Base-by-base conservation (phyloP, 2,888 invertebrate species). In the Thera britannica region DNA sequence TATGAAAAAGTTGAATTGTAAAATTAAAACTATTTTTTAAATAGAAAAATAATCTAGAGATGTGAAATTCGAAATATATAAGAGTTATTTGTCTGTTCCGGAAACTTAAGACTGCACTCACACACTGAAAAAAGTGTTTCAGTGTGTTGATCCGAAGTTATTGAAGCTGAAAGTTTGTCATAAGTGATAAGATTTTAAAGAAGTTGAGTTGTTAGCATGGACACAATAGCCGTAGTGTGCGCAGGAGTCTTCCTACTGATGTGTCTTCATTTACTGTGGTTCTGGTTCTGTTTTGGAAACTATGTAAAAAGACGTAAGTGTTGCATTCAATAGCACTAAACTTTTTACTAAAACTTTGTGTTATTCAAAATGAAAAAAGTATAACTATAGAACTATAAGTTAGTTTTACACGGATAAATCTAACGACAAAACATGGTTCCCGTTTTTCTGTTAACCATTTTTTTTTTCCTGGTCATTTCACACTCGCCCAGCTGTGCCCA, bases 201-300 rank as follows among this genome's bases (percentile, higher is more conserved):
- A 35, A 48, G 11, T 9, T 58, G 11, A 34, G n/a, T 51, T n/a
- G 23, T 49, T 0, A 52, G 23, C 44, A 90, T 90, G 92, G 85
- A 90, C 77, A 36, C 82, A 3, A 72, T 89, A n/a, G 74, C 82
- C 8, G 71, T 72, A 12, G 65, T 86, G 41, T 78, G 90, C 75
- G 69, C 77, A 2, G 81, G 82, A 2, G 70, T 88, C 62, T 79
- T 89, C 62, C 23, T 90, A 44, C 81, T 86, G 57, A 89, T 90
- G 91, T 85, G 70, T 48, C 9, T 70, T 2, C 63, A 63, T 67
- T 64, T 70, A n/a, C 34, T 57, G 9, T 70, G 70, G 70, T 70
- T 66, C 49, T 70, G 70, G 70, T 67, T 66, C 48, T 70, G 70
- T 49, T 70, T 70, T n/a, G 70, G 66, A 23, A 66, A 60, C 34